A percentile compares a stretch with the other conserved stretches of the same genome.
These are phyloP conservation scores for Drosophila azteca DNA, from an alignment of 1,140 invertebrate species.

Conservation along the genomic window DNA sequence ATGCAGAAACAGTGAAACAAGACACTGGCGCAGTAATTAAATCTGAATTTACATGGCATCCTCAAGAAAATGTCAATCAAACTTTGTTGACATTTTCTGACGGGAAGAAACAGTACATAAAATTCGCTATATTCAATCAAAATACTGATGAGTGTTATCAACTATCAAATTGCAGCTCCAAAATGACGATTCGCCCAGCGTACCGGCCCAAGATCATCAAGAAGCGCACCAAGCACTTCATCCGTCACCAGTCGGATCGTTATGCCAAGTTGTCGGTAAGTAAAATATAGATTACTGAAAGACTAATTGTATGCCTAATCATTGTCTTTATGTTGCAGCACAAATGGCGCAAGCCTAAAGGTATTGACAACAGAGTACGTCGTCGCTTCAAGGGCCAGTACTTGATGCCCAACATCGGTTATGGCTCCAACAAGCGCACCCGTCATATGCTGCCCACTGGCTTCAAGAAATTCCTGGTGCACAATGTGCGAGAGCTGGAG, in stretches of 20 bases:
- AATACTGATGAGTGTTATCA: constrained; percentile 13
- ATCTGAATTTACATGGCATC: background rate
- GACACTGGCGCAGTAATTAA: constrained; percentile 19
- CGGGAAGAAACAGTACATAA: background rate
- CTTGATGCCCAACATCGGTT: constrained; percentile 99
- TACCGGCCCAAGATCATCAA: constrained; percentile 95
- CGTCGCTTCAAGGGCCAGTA: constrained; percentile 99
- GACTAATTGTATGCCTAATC: background rate
- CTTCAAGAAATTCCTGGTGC: constrained; percentile 93
- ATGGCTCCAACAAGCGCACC: constrained; percentile 97
- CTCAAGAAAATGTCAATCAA: constrained; percentile 13
- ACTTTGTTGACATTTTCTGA: constrained; percentile 59
- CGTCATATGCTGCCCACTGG: constrained; percentile 98
- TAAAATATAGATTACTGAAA: constrained; percentile 15
- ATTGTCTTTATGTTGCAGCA: constrained; percentile 72
- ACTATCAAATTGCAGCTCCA: constrained; percentile 69
- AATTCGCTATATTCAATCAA: background rate
- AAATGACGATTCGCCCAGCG: constrained; percentile 94
- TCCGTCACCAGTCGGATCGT: constrained; percentile 97
- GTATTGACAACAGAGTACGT: constrained; percentile 99
- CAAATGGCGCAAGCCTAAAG: constrained; percentile 88
- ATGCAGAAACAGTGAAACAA: background rate
- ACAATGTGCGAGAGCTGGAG: constrained; percentile 93
- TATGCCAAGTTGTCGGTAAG: constrained; percentile 97
- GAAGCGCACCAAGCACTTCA: constrained; percentile 98